Base-by-base conservation (phyloP, 92 coral and sea anemone genomes). In the Hydrozoanthus gracilis region DNA sequence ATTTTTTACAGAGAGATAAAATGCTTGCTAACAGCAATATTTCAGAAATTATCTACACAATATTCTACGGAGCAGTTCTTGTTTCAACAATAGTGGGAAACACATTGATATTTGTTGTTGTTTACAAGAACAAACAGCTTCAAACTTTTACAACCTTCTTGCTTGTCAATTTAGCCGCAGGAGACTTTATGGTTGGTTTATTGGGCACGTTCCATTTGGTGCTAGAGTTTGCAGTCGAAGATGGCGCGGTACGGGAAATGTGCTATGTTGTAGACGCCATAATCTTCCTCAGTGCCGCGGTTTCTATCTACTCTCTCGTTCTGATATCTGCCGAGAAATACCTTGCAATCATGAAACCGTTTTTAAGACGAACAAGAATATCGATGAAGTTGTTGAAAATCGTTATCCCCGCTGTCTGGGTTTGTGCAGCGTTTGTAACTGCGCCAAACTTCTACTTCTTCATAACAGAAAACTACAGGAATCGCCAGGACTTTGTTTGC, bases 281-380 rank as follows among this genome's bases (percentile, higher is more conserved):
- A 15, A 80, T 87, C 2, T 88, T 82, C 11, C n/a, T 91, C 44
- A 91, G 89, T 15, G 93, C 94, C n/a, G 67, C 89, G 1, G 88
- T 89, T 16, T 93, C 96, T 0, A 79, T 91, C 18, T 93, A 89
- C 88, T 84, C 94, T 5, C 90, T 93, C 62, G 72, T 91, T 35
- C 82, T 92, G 2, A 56, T 93, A 5, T 87, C 96, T 11, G 78
- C 75, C 9, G 94, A 93, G 18, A 82, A 94, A 52, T 89, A 79
- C 69, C 69, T 93, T 13, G 89, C 94, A 49, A 86, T 93, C 45
- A 88, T 82, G 12, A 89, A 88, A 76, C 96, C 96, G 6, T 47
- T 91, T 46, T 62, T 61, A 47, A 64, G 88, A 67, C 91, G 96
- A 0, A 4, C 90, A 27, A 84, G 8, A 49, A 71, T 90, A 15